Evolutionary conservation across 1,140 invertebrate genomes (phyloP).

Genomic region (Stegodyphus dumicola): DNA sequence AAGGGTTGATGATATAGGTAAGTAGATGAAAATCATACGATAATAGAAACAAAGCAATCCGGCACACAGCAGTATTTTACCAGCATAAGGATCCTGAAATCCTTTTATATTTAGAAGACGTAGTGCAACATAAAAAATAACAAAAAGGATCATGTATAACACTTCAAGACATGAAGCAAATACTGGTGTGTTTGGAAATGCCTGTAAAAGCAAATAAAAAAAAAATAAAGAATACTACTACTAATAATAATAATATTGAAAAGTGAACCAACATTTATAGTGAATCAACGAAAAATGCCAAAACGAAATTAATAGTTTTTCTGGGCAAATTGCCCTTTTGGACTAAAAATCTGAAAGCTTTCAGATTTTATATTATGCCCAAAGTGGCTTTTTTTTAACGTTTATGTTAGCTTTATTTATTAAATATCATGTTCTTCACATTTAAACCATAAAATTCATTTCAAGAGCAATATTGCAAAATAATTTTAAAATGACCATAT

Average conservation of each 20-base stretch:
- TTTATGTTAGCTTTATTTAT: too few relatives aligned
- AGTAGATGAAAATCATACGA: constrained; percentile 66
- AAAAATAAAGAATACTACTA: neutral
- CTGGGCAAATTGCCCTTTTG: too few relatives aligned
- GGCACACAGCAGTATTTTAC: constrained; percentile 60
- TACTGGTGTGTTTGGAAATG: constrained; percentile 42
- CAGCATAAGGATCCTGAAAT: constrained; percentile 50
- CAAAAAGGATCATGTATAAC: constrained; percentile 53
- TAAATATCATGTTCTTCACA: too few relatives aligned
- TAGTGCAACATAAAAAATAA: constrained; percentile 25
- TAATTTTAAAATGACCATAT: too few relatives aligned
- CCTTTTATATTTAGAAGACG: constrained; percentile 41
- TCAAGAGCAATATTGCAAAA: too few relatives aligned
- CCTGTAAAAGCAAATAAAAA: constrained; percentile 29
- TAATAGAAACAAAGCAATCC: constrained; percentile 68
- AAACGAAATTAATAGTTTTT: too few relatives aligned
- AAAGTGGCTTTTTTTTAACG: too few relatives aligned
- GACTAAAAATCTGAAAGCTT: too few relatives aligned
- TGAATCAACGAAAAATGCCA: too few relatives aligned
- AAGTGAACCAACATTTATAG: too few relatives aligned
- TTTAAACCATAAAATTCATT: too few relatives aligned
- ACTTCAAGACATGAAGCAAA: constrained; percentile 46
- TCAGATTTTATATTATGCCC: too few relatives aligned
- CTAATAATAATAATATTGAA: neutral
- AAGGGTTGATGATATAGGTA: constrained; percentile 68